Percentiles rank a stretch among this genome's conserved stretches.
phyloP scores from a whole-genome alignment of 2,888 invertebrate species.

The Buathra laborator region DNA sequence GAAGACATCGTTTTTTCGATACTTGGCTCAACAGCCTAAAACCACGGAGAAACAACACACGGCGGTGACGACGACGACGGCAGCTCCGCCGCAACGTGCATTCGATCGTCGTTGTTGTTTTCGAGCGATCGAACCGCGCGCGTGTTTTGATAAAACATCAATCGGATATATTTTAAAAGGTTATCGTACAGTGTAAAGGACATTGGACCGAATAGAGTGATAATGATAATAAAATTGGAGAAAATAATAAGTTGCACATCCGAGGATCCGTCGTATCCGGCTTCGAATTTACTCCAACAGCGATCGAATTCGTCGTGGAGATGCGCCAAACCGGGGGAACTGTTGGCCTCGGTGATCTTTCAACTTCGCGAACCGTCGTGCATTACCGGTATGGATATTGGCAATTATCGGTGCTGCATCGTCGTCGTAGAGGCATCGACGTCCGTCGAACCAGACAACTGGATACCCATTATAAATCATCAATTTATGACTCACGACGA shows the following conservation, averaged over 20 bases:
- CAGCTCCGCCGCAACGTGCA: not conserved
- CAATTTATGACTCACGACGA: slow-evolving; percentile 82
- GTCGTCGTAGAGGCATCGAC: slow-evolving; percentile 82
- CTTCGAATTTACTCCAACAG: slow-evolving; percentile 79
- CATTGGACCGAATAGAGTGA: not conserved
- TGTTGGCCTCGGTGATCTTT: slow-evolving; percentile 79
- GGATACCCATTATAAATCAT: slow-evolving; percentile 81
- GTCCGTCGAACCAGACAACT: slow-evolving; percentile 79
- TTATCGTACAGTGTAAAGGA: not conserved
- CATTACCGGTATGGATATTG: slow-evolving; percentile 82
- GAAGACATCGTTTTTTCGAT: too few relatives aligned
- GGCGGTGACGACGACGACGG: too few relatives aligned
- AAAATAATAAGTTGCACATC: slow-evolving; percentile 82
- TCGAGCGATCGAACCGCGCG: not conserved
- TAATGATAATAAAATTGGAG: slow-evolving; percentile 81
- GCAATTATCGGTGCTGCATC: slow-evolving; percentile 82
- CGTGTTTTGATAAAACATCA: not conserved
- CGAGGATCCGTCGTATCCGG: slow-evolving; percentile 81
- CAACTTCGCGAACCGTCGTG: slow-evolving; percentile 78
- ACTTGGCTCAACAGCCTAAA: not conserved
- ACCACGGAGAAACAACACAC: not conserved
- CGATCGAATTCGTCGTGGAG: slow-evolving; percentile 79
- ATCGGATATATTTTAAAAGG: not conserved
- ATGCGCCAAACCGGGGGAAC: slow-evolving; percentile 81
- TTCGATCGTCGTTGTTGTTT: not conserved